Base-by-base conservation (phyloP, 2,113 vertebrate genomes). In the Columba janthina region DNA sequence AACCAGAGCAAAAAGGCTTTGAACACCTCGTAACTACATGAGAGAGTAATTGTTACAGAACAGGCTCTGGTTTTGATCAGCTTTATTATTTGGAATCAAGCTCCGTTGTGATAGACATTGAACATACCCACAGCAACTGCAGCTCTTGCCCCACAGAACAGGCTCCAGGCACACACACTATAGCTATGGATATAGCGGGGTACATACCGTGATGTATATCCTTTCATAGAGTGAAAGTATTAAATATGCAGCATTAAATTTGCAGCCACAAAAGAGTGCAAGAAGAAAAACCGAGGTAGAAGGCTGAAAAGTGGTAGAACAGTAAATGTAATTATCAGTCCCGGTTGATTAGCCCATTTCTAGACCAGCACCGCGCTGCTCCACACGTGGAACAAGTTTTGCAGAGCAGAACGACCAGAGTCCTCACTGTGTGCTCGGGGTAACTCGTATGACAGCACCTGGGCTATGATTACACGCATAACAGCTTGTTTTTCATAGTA, bases 31-130 rank as follows among this genome's bases (percentile, higher is more conserved):
- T 95, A 97, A 95, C 85, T 24, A 62, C 79, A 54, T 0, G 28
- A n/a, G 29, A 66, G 46, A 3, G 8, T 46, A 73, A 93, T 10
- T 82, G 74, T 19, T 92, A 73, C 74, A 94, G 92, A 77, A 58
- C n/a, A 8, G 88, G 50, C 85, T 97, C 94, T 94, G 95, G 60
- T 94, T 94, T 93, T 42, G 88, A 94, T 96, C 94, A 90, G 60
- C 5, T 96, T 94, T 90, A 90, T 78, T 83, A 91, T 86, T 12
- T 62, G 79, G 88, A 95, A 69, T 57, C 1, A 7, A 94, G 89
- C 77, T 56, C 18, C 4, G 3, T 81, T 92, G 96, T 53, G 84
- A 89, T 13, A 84, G 96, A 96, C 95, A 91, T 3, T 94, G 93
- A 96, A 78, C 95, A 96, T 56, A 32, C 42, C 21, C 91, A 29